Percentiles rank a stretch among this genome's conserved stretches.
Conservation (phyloP, 2,888 invertebrate genomes). For the Alitta virens region DNA sequence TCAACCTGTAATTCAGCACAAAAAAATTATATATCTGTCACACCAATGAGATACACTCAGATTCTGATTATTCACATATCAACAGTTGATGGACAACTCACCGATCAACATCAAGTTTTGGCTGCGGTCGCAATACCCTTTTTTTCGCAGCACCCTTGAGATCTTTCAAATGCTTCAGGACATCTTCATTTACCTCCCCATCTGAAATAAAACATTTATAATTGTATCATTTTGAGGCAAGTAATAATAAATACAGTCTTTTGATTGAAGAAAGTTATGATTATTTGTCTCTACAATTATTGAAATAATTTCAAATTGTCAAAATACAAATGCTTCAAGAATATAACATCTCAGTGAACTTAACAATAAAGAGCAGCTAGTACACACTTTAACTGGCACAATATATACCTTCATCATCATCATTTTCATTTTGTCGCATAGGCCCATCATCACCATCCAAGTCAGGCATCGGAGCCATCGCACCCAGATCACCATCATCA, state of each 20-base stretch:
- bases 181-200: constrained; percentile 23
- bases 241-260: too few species aligned
- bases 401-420: background rate
- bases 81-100: constrained; percentile 22
- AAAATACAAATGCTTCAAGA: too few species aligned
- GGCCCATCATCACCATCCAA: background rate
- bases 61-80: too few species aligned
- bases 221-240: too few species aligned
- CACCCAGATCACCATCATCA: background rate
- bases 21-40: too few species aligned
- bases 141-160: constrained; percentile 53
- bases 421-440: background rate
- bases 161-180: constrained; percentile 43
- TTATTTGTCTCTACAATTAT: too few species aligned
- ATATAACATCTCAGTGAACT: too few species aligned
- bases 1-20: background rate
- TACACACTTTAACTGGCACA: too few species aligned
- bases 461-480: background rate
- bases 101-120: constrained; percentile 52
- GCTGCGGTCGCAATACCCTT: constrained; percentile 42
- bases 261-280: too few species aligned
- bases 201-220: too few species aligned
- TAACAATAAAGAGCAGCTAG: too few species aligned
- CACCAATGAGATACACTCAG: background rate
- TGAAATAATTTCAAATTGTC: too few species aligned